Conservation (phyloP, 92 coral and sea anemone genomes). For the Palythoa heliodiscus region DNA sequence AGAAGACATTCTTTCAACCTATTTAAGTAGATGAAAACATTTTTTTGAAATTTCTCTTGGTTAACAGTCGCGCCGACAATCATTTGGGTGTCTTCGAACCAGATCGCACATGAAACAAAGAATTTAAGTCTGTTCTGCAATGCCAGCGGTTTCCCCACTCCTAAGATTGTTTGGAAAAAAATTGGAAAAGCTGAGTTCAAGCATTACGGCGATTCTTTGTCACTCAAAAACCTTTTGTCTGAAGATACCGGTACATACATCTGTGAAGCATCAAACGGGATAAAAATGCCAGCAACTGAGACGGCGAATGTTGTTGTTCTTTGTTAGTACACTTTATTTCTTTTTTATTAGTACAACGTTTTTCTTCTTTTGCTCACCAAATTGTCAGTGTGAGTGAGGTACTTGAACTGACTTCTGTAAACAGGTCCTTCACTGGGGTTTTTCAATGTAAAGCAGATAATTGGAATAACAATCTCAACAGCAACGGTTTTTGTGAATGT, state of each 20-base stretch:
- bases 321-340: constrained; percentile 8
- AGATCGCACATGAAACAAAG: neutral
- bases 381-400: neutral
- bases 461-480: constrained; percentile 1
- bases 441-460: constrained; percentile 29
- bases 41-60: neutral
- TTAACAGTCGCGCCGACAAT: constrained; percentile 19
- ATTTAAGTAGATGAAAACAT: neutral
- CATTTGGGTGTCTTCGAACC: constrained; percentile 5
- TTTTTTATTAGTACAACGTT: too few species aligned
- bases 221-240: neutral
- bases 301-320: constrained; percentile 11
- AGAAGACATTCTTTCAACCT: too few species aligned
- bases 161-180: constrained; percentile 7
- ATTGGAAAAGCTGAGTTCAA: constrained; percentile 12
- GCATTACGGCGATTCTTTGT: constrained; percentile 3
- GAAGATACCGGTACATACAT: constrained; percentile 13
- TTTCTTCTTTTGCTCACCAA: neutral
- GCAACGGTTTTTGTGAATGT: constrained; percentile 18
- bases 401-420: neutral
- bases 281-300: neutral
- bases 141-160: constrained; percentile 28
- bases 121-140: constrained; percentile 17
- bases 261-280: constrained; percentile 30
- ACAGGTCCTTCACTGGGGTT: neutral